phyloP scores from a whole-genome alignment of 2,797 vertebrate species.

The Botia kubotai region DNA sequence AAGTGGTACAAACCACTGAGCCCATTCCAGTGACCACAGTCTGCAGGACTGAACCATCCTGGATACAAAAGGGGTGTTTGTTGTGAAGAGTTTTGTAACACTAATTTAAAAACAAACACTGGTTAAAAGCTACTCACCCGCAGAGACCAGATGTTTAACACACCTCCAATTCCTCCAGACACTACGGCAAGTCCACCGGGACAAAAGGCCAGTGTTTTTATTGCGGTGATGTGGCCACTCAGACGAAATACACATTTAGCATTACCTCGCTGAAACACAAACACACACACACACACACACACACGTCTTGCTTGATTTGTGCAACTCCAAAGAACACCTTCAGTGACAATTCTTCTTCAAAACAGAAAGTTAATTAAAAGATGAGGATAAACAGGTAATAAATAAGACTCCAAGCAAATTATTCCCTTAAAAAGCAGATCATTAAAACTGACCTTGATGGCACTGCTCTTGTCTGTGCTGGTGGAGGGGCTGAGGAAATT shows the following conservation, averaged over 20 bases:
- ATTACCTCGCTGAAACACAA: slow-evolving; percentile 66
- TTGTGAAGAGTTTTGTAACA: neutral
- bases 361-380: slow-evolving; percentile 1
- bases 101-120: neutral
- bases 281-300: slow-evolving; percentile 40
- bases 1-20: slow-evolving; percentile 78
- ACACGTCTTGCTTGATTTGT: neutral
- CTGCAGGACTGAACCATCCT: slow-evolving; percentile 84
- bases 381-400: neutral
- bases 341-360: neutral
- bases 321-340: neutral
- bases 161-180: slow-evolving; percentile 82
- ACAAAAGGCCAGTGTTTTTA: slow-evolving; percentile 82
- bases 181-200: slow-evolving; percentile 78
- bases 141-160: slow-evolving; percentile 85
- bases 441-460: slow-evolving; percentile 72
- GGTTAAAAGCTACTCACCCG: slow-evolving; percentile 67
- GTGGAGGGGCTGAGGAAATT: slow-evolving; percentile 69
- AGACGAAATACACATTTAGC: slow-evolving; percentile 80
- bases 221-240: slow-evolving; percentile 81
- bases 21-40: slow-evolving; percentile 80
- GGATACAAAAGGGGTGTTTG: slow-evolving; percentile 35
- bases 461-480: slow-evolving; percentile 69
- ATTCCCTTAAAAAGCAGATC: neutral
- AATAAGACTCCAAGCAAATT: slow-evolving; percentile 5